These are phyloP conservation scores for Heliconius cydno DNA, from an alignment of 2,888 invertebrate species.

Conservation along the genomic window DNA sequence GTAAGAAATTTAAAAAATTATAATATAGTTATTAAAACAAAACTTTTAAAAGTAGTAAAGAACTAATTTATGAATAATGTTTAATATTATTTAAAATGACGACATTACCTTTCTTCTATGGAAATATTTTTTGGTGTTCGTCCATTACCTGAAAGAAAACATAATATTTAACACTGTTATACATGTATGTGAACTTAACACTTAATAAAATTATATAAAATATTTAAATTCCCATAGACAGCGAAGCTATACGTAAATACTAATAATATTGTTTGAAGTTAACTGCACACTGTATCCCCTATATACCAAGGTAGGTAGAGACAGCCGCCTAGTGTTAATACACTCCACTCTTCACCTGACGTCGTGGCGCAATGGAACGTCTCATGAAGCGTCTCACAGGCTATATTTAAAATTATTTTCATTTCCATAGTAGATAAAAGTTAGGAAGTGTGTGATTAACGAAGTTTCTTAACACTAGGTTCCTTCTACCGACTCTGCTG, in stretches of 20 bases:
- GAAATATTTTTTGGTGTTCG: conserved; percentile 39
- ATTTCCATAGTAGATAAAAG: too few relatives aligned
- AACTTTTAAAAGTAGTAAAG: neutral
- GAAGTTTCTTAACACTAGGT: neutral
- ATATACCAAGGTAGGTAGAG: neutral
- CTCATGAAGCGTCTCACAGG: too few relatives aligned
- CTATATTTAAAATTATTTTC: too few relatives aligned
- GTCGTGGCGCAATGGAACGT: too few relatives aligned
- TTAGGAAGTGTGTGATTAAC: neutral
- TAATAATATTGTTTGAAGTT: neutral
- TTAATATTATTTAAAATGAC: neutral
- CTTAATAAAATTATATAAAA: too few relatives aligned
- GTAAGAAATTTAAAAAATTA: neutral
- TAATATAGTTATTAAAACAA: neutral
- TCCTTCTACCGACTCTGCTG: neutral
- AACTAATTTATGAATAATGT: neutral
- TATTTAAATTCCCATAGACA: too few relatives aligned
- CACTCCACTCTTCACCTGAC: too few relatives aligned
- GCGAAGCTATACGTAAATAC: too few relatives aligned
- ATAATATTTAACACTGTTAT: too few relatives aligned
- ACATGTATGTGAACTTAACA: too few relatives aligned
- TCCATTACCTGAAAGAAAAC: conserved; percentile 48
- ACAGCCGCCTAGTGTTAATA: too few relatives aligned
- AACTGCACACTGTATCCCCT: neutral
- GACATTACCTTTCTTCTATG: conserved; percentile 44